These are phyloP conservation scores for Drosophila nasuta DNA, from an alignment of 1,140 invertebrate species.

Conservation along the genomic window DNA sequence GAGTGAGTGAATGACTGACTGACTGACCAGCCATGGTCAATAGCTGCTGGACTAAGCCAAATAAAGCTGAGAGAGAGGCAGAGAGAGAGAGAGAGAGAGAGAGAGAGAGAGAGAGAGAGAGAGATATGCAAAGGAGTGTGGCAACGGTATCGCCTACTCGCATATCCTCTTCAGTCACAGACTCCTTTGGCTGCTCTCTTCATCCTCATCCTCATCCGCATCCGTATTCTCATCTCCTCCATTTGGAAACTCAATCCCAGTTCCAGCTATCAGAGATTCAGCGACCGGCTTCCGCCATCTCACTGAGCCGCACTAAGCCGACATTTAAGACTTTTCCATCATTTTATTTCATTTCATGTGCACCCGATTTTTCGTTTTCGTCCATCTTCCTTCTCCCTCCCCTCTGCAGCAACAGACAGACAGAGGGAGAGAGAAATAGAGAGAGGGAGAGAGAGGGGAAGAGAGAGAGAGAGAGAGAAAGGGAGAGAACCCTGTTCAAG, in stretches of 20 bases:
- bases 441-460: too few species aligned
- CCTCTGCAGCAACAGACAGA: too few species aligned
- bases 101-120: not conserved
- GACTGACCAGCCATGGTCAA: constrained; percentile 14
- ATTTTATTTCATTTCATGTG: constrained; percentile 63
- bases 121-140: constrained; percentile 30
- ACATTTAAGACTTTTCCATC: constrained; percentile 67
- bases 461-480: too few species aligned
- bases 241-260: not conserved
- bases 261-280: not conserved
- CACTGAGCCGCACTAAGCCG: constrained; percentile 60
- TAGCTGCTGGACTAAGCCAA: constrained; percentile 28
- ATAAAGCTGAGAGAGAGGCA: constrained; percentile 17
- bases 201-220: not conserved
- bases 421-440: too few species aligned
- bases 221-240: not conserved
- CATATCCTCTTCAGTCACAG: not conserved
- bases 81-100: not conserved
- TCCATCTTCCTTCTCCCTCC: constrained; percentile 11
- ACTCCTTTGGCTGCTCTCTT: not conserved
- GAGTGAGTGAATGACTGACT: not conserved
- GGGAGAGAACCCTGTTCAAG: constrained; percentile 30
- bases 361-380: constrained; percentile 23
- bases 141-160: not conserved
- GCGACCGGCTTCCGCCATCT: constrained; percentile 27